Evolutionary conservation across 2,888 invertebrate genomes (phyloP).

Genomic region (Thecophora atra): DNA sequence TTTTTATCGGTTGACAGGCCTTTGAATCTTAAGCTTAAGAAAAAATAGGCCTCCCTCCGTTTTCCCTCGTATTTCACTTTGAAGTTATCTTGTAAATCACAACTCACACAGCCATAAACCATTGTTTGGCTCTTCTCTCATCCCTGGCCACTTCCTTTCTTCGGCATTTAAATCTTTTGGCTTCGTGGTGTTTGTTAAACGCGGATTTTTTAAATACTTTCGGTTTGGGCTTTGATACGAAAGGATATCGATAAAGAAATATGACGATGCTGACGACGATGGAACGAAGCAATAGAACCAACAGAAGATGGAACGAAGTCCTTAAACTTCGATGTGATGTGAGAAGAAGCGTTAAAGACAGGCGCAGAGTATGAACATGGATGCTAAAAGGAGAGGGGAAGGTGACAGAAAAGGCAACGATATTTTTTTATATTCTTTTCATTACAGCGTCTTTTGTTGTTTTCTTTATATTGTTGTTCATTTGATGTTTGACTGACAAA

Average conservation of each 20-base stretch:
- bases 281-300: too few relatives aligned
- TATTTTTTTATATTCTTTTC: background rate
- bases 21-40: slow-evolving; percentile 22
- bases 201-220: slow-evolving; percentile 16
- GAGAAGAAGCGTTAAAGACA: background rate
- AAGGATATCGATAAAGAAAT: slow-evolving; percentile 13
- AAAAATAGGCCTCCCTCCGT: background rate
- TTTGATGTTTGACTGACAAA: too few relatives aligned
- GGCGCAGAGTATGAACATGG: background rate
- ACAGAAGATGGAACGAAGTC: background rate
- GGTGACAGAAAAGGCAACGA: background rate
- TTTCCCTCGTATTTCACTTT: slow-evolving; percentile 3
- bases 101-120: background rate
- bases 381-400: background rate
- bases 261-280: background rate
- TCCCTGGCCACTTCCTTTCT: background rate
- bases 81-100: slow-evolving; percentile 1
- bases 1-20: slow-evolving; percentile 20
- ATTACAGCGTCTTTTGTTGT: too few relatives aligned
- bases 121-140: too few relatives aligned
- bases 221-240: background rate
- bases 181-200: slow-evolving; percentile 8
- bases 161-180: background rate
- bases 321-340: background rate
- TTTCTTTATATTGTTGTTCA: too few relatives aligned